phyloP scores from a whole-genome alignment of 2,888 invertebrate genomes.

The Formica aserva region DNA sequence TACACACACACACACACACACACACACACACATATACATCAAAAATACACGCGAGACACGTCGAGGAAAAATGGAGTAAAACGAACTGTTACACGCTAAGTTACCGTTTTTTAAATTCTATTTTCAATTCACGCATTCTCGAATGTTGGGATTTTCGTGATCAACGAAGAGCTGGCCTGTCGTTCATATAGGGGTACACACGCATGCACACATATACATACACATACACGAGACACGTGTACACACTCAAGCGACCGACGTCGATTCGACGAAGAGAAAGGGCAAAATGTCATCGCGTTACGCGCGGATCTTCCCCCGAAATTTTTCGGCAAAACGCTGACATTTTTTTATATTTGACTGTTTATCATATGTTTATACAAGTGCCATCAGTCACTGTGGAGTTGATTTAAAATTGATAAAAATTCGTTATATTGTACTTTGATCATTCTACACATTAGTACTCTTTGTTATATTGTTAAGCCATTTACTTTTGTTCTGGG shows the following conservation, averaged over 20 bases:
- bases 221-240: slow-evolving; percentile 38
- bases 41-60: slow-evolving; percentile 51
- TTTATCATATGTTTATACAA: not conserved
- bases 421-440: not conserved
- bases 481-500: not conserved
- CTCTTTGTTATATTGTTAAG: not conserved
- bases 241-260: slow-evolving; percentile 69
- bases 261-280: slow-evolving; percentile 69
- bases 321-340: not conserved
- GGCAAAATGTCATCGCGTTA: slow-evolving; percentile 45
- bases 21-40: slow-evolving; percentile 14
- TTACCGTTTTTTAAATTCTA: slow-evolving; percentile 85
- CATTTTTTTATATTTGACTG: not conserved
- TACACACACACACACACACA: not conserved
- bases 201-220: slow-evolving; percentile 23
- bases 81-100: slow-evolving; percentile 84
- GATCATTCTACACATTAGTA: not conserved
- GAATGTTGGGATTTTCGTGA: slow-evolving; percentile 85
- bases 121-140: slow-evolving; percentile 85
- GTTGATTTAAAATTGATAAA: not conserved
- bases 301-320: slow-evolving; percentile 47
- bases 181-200: slow-evolving; percentile 76
- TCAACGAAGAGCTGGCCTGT: slow-evolving; percentile 84
- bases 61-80: slow-evolving; percentile 71
- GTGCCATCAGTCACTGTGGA: not conserved